Evolutionary conservation across 2,888 invertebrate genomes (phyloP), one percentile per base, ranked within the genome.

Genomic region (Catocala nupta): DNA sequence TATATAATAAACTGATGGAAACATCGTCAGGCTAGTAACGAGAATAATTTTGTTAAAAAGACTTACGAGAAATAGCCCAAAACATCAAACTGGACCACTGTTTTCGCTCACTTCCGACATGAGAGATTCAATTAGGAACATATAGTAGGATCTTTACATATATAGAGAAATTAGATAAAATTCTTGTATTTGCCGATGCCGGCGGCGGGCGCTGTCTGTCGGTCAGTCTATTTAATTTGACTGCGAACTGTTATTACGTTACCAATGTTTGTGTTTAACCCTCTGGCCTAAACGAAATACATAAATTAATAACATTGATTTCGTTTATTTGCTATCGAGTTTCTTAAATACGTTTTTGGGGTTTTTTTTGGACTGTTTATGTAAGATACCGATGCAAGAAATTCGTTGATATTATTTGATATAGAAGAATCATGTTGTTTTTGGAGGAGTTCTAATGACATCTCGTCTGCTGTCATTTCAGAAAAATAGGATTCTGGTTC

Each of bases 131-230:
- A 59, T 59, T 59, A 64, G 53, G 12, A 10, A 34, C 49, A 48
- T 49, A 42, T 11, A 13, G 10, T 12, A 12, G 12, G 58, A 64
- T 54, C 52, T 39, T 36, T 53, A 63, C 36, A 73, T 63, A 65
- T 54, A 63, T 70, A 73, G 72, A 76, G 73, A 77, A 85, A 84
- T 85, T 82, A 81, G 81, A 84, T 85, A 83, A 84, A 81, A 84
- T 82, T 77, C 74, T 68, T 67, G 68, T 85, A 80, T 86, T 84
- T 83, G 76, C 77, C 68, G 76, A 75, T 71, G 68, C 76, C 74
- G 61, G 53, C 70, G 71, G 77, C 54, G 78, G 78, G 78, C 69
- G 74, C 67, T n/a, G 70, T 75, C 67, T 16, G 69, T 67, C 58
- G 73, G 77, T 74, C 73, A 65, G 68, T 76, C 75, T 79, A 81